Conservation (phyloP, 2,113 vertebrate species). For the Rhizomys pruinosus region DNA sequence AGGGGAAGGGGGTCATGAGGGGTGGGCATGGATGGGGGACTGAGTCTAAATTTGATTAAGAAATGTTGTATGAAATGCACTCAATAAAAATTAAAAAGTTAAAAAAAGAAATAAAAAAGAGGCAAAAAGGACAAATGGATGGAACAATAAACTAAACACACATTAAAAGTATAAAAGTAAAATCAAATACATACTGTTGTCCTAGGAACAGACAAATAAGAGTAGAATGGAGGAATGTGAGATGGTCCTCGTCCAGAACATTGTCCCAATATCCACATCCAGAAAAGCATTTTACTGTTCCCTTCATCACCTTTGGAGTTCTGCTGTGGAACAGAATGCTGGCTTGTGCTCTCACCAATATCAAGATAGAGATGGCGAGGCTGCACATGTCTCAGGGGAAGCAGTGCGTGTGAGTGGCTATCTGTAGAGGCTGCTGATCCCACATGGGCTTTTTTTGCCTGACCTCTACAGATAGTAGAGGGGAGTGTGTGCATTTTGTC, state of each 20-base stretch:
- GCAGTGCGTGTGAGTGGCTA: neutral
- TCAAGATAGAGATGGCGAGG: neutral
- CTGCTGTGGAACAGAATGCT: neutral
- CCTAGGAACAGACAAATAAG: neutral
- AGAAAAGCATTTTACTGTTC: neutral
- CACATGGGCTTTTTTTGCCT: neutral
- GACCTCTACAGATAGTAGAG: neutral
- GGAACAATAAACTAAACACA: too few species aligned
- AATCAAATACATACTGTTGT: constrained; percentile 26
- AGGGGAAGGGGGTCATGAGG: too few species aligned
- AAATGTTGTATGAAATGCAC: too few species aligned
- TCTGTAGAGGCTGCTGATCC: neutral
- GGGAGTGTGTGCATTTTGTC: neutral
- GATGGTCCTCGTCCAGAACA: neutral
- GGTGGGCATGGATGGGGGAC: too few species aligned
- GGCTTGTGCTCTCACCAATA: neutral
- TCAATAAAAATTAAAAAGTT: too few species aligned
- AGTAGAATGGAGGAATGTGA: neutral
- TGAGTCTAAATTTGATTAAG: too few species aligned
- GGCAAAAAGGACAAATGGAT: too few species aligned
- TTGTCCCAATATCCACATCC: neutral
- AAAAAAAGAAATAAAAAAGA: too few species aligned
- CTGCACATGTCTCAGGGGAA: neutral
- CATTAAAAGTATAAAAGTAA: too few species aligned
- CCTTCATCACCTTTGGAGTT: neutral